These are phyloP conservation scores for Girardia tigrina DNA, from an alignment of 2,888 invertebrate genomes.

Conservation along the genomic window DNA sequence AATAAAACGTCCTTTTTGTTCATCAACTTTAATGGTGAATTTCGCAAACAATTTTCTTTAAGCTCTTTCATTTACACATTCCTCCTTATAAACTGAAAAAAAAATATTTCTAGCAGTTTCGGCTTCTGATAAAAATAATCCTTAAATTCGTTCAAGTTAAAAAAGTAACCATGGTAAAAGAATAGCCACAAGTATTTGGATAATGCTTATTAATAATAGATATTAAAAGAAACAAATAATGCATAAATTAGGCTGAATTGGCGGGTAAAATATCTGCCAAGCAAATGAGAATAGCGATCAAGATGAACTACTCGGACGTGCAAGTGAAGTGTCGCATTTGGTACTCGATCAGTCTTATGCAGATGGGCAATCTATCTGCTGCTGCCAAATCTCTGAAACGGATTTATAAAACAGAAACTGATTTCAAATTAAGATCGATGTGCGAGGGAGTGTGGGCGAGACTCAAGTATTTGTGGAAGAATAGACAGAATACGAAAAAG, in stretches of 20 bases:
- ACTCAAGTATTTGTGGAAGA: slow-evolving; percentile 55
- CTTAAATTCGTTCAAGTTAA: no score
- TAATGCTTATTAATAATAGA: no score
- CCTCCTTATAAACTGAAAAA: no score
- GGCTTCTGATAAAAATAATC: no score
- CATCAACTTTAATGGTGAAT: no score
- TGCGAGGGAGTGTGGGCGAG: slow-evolving; percentile 75
- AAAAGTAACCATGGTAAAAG: no score
- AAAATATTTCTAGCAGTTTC: no score
- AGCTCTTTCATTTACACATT: no score
- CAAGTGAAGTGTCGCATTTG: slow-evolving; percentile 72
- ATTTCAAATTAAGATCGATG: slow-evolving; percentile 54
- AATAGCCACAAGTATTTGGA: no score
- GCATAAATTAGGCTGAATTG: slow-evolving; percentile 68
- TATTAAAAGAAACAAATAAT: no score
- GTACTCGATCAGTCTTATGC: slow-evolving; percentile 71
- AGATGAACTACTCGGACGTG: slow-evolving; percentile 67
- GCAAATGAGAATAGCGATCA: slow-evolving; percentile 67
- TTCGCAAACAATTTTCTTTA: no score
- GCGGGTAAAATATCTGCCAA: slow-evolving; percentile 73
- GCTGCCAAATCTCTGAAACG: slow-evolving; percentile 33
- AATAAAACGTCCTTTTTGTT: no score
- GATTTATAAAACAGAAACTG: background rate
- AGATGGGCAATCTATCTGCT: slow-evolving; percentile 58
- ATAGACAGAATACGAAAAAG: background rate